These are phyloP conservation scores for Hartigia nigra DNA, from an alignment of 2,888 invertebrate species.

Conservation along the genomic window DNA sequence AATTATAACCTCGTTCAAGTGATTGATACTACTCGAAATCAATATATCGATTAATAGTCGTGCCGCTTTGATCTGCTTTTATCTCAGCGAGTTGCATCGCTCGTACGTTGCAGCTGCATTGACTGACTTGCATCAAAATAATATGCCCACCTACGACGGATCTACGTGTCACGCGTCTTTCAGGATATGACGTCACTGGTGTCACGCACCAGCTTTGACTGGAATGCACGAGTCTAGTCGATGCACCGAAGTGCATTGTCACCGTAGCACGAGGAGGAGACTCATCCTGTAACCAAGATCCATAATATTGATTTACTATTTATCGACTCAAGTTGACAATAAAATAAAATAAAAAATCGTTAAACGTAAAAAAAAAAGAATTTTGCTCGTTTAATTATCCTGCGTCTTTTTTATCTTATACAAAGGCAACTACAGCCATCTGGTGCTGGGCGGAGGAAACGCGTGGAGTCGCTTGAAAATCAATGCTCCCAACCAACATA, in stretches of 20 bases:
- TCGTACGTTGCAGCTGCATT: not conserved
- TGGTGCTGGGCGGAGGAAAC: slow-evolving; percentile 34
- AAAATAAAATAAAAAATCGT: not conserved
- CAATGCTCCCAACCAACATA: slow-evolving; percentile 29
- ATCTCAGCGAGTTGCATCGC: not conserved
- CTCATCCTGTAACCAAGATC: not conserved
- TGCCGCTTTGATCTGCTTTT: not conserved
- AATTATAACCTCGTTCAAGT: not conserved
- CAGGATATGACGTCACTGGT: slow-evolving; percentile 41
- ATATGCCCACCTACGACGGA: slow-evolving; percentile 36
- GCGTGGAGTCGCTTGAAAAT: slow-evolving; percentile 35
- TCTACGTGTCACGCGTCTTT: slow-evolving; percentile 39
- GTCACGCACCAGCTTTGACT: slow-evolving; percentile 20
- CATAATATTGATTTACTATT: not conserved
- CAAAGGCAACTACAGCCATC: slow-evolving; percentile 39
- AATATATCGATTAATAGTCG: not conserved
- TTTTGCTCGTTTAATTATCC: not conserved
- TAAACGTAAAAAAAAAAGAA: not conserved
- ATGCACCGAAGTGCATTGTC: not conserved
- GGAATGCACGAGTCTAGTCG: slow-evolving; percentile 10
- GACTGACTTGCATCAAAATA: not conserved
- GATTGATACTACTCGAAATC: not conserved
- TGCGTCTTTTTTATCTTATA: not conserved
- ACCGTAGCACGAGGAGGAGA: not conserved
- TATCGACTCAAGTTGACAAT: not conserved